A percentile compares a stretch with the other conserved stretches of the same genome.
Conservation (phyloP, 2,113 vertebrate genomes). For the Chlorocebus sabaeus region DNA sequence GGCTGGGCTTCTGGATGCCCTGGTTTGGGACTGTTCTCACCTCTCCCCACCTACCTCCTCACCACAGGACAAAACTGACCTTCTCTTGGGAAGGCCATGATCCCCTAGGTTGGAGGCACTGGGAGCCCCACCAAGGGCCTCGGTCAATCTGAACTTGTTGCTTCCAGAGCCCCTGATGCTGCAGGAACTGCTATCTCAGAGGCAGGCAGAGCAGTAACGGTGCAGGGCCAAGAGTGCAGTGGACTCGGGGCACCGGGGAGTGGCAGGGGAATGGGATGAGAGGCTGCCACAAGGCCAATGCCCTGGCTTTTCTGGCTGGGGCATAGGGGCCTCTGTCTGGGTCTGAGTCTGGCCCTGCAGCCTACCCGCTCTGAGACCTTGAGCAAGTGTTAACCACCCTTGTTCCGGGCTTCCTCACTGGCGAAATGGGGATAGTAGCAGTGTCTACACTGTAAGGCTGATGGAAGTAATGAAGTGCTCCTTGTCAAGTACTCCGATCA, state of each 20-base stretch:
- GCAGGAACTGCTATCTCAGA: not conserved
- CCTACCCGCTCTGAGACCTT: not conserved
- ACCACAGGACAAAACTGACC: not conserved
- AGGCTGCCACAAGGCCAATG: not conserved
- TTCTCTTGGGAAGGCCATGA: no score
- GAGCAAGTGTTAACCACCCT: not conserved
- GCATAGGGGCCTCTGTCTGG: not conserved
- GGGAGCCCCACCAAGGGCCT: not conserved
- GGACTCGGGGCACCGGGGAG: no score
- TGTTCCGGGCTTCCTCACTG: not conserved
- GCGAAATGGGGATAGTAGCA: no score
- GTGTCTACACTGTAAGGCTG: not conserved
- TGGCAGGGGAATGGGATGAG: not conserved
- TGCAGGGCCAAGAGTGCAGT: rapidly evolving
- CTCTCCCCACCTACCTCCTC: not conserved
- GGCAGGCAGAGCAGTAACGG: not conserved
- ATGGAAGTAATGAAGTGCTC: not conserved
- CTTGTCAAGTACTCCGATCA: no score
- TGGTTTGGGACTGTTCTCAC: not conserved
- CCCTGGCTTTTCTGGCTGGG: not conserved
- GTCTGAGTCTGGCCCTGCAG: not conserved
- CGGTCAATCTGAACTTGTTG: not conserved
- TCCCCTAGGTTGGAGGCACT: not conserved
- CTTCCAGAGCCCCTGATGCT: not conserved
- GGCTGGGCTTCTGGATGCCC: not conserved